Conservation (phyloP, 2,797 vertebrate species). For the Acrossocheilus wenchowensis region DNA sequence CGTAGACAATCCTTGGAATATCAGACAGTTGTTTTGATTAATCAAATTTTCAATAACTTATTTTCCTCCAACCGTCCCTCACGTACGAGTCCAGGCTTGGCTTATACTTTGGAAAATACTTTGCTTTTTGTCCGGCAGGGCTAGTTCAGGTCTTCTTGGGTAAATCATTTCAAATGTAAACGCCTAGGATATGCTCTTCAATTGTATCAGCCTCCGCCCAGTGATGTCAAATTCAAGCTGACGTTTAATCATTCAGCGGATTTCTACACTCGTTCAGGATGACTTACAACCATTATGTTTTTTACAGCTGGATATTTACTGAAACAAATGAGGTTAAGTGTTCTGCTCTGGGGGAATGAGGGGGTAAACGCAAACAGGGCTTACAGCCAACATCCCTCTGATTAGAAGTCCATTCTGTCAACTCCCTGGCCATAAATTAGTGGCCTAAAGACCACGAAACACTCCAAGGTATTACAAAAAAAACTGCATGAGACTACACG, state of each 20-base stretch:
- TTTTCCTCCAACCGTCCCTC: constrained; percentile 12
- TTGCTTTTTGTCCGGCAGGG: constrained; percentile 15
- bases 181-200: background rate
- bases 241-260: constrained; percentile 34
- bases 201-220: constrained; percentile 27
- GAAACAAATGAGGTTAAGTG: constrained; percentile 51
- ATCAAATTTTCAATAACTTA: constrained; percentile 22
- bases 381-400: constrained; percentile 44
- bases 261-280: constrained; percentile 18
- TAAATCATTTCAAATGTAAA: constrained; percentile 20
- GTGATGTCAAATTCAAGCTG: background rate
- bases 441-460: constrained; percentile 29
- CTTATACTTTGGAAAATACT: constrained; percentile 39
- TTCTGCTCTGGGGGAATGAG: constrained; percentile 31
- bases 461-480: constrained; percentile 37
- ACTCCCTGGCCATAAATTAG: constrained; percentile 39
- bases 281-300: constrained; percentile 39
- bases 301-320: constrained; percentile 51
- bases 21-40: constrained; percentile 36
- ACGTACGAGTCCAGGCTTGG: constrained; percentile 6
- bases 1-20: background rate
- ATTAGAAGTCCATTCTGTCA: constrained; percentile 47
- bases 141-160: background rate
- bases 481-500: constrained; percentile 19
- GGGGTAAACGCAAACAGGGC: constrained; percentile 38